Conservation (phyloP, 2,797 vertebrate genomes). For the Myotis planiceps region DNA sequence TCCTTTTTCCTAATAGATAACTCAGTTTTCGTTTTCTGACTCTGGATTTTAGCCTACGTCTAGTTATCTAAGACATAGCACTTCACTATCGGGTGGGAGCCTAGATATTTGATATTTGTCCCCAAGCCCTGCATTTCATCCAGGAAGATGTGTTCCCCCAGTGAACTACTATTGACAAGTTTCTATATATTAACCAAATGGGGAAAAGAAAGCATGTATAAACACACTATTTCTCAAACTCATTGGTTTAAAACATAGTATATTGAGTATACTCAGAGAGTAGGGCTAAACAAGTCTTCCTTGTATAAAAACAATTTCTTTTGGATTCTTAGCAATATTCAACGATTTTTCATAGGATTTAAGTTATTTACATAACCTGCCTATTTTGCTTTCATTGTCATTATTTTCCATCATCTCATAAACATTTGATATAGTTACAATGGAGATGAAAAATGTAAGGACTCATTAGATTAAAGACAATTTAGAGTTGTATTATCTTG, state of each 20-base stretch:
- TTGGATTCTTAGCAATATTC: background rate
- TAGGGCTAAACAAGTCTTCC: background rate
- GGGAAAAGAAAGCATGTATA: constrained; percentile 23
- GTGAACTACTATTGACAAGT: background rate
- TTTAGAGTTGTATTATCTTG: background rate
- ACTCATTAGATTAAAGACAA: background rate
- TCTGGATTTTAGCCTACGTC: constrained; percentile 14
- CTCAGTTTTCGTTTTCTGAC: constrained; percentile 59
- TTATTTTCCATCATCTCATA: background rate
- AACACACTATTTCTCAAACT: background rate
- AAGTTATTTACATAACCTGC: background rate
- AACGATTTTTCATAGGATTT: background rate
- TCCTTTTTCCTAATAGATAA: constrained; percentile 39
- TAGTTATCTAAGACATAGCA: background rate
- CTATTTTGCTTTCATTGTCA: background rate
- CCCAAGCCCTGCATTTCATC: background rate
- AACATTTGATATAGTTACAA: background rate
- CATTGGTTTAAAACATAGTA: background rate
- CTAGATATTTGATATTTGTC: background rate
- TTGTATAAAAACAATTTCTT: background rate
- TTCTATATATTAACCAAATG: background rate
- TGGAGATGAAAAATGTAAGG: background rate
- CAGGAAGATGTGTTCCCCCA: background rate
- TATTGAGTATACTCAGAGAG: background rate
- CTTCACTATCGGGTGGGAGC: background rate